phyloP scores from a whole-genome alignment of 2,888 invertebrate genomes.

The Drosophila pseudotalamancana region DNA sequence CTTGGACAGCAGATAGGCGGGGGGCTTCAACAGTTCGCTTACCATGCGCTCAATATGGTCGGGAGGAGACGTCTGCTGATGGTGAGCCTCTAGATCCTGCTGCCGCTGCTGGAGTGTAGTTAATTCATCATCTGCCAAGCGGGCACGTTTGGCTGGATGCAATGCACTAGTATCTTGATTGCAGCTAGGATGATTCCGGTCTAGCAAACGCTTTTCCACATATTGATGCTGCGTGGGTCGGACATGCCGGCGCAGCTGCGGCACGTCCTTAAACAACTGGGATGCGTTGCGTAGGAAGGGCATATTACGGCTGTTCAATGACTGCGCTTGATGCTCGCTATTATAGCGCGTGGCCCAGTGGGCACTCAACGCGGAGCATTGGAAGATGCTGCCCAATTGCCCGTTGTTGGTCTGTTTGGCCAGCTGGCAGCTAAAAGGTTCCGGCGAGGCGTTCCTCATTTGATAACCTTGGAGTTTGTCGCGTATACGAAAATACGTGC shows the following conservation, averaged over 20 bases:
- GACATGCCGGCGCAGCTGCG: slow-evolving; percentile 49
- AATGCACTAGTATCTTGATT: neutral
- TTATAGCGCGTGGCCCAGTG: slow-evolving; percentile 76
- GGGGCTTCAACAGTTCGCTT: slow-evolving; percentile 29
- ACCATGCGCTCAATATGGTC: neutral
- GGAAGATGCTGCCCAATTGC: slow-evolving; percentile 78
- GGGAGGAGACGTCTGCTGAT: neutral
- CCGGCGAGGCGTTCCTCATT: slow-evolving; percentile 50
- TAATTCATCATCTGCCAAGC: slow-evolving; percentile 26
- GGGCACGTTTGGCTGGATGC: slow-evolving; percentile 41
- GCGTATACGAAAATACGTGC: slow-evolving; percentile 80
- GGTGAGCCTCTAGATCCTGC: neutral
- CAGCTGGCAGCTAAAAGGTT: slow-evolving; percentile 82
- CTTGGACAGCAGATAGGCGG: slow-evolving; percentile 22
- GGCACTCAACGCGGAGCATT: slow-evolving; percentile 79
- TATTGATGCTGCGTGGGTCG: slow-evolving; percentile 71
- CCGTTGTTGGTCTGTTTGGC: slow-evolving; percentile 78
- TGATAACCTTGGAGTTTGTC: slow-evolving; percentile 62
- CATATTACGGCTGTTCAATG: slow-evolving; percentile 72
- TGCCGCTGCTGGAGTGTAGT: neutral
- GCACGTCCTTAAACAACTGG: slow-evolving; percentile 3
- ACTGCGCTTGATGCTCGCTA: neutral
- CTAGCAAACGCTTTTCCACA: slow-evolving; percentile 65
- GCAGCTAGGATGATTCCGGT: neutral
- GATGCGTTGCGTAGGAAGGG: slow-evolving; percentile 81